Conservation (phyloP, 2,113 vertebrate genomes). For the Poecile atricapillus region DNA sequence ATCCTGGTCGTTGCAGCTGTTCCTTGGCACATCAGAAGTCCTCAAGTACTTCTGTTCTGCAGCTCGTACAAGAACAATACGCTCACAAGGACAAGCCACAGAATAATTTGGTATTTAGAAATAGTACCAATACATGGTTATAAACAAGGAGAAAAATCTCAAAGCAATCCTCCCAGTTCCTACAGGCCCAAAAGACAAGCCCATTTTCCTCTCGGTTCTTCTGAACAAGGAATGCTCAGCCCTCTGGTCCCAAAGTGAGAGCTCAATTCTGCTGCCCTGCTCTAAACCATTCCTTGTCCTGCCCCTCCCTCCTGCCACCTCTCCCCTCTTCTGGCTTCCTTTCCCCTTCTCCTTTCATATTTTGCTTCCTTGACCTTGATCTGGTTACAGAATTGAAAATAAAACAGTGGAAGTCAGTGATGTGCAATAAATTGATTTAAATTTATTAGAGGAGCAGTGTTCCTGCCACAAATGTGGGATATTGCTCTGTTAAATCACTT, state of each 20-base stretch:
- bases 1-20: not conserved
- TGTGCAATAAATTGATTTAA: constrained; percentile 9
- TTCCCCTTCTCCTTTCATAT: constrained; percentile 31
- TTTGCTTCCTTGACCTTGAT: constrained; percentile 43
- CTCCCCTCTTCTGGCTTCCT: constrained; percentile 5
- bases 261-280: not conserved
- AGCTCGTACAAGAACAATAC: not conserved
- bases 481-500: not conserved
- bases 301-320: not conserved
- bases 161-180: not conserved
- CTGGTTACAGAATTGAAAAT: constrained; percentile 11
- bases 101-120: not conserved
- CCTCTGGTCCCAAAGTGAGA: not conserved
- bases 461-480: not conserved
- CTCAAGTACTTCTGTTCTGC: not conserved
- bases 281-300: not conserved
- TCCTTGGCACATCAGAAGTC: not conserved
- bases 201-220: not conserved
- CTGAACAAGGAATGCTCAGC: not conserved
- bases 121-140: not conserved
- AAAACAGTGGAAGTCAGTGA: not conserved
- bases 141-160: not conserved
- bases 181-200: not conserved
- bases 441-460: not conserved
- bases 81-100: not conserved